Evolutionary conservation across 2,888 invertebrate genomes (phyloP), one percentile per base, ranked within the genome.

Genomic region (Morinoia aosen): DNA sequence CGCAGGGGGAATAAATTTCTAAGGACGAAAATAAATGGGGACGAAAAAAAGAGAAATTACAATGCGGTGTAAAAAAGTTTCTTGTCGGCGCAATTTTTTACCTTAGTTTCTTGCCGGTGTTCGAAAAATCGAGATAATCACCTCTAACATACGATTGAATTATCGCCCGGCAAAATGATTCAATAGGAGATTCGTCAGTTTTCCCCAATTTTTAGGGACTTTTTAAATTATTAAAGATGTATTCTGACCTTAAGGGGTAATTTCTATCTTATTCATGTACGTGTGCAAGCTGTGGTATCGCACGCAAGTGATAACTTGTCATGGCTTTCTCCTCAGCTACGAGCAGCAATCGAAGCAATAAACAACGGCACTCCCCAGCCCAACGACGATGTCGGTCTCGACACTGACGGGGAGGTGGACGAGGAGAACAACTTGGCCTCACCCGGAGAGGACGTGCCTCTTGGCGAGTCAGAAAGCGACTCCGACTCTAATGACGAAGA

Each of bases 301-400:
- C 25, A 33, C 48, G 48, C 76, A 33, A 33, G 19, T 76, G 33
- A 76, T 76, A 33, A 2, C 25, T 76, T 33, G 33, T 76, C 8
- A 10, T 19, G 10, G 25, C 25, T 76, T 76, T 76, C 11, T 16
- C 40, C 39, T 40, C 93, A 93, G 93, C 57, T 93, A 8, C 56
- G 93, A 5, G 93, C 93, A 56, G 93, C 93, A 14, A 95, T 95
- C 14, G 95, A 95, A 64, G 95, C 95, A 61, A 95, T 95, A 25
- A 95, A 95, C 95, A 64, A 61, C 64, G 95, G 95, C 95, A 48
- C 64, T 40, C 58, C 64, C 64, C 64, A 64, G 95, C 95, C 95
- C 61, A 95, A 95, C 64, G 95, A 95, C 58, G 93, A 93, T 33
- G 1, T 93, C 57, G 57, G 57, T 33, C 57, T 19, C 57, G 93